Base-by-base conservation (phyloP, 2,888 invertebrate species). In the Nipponacmea schrenckii region DNA sequence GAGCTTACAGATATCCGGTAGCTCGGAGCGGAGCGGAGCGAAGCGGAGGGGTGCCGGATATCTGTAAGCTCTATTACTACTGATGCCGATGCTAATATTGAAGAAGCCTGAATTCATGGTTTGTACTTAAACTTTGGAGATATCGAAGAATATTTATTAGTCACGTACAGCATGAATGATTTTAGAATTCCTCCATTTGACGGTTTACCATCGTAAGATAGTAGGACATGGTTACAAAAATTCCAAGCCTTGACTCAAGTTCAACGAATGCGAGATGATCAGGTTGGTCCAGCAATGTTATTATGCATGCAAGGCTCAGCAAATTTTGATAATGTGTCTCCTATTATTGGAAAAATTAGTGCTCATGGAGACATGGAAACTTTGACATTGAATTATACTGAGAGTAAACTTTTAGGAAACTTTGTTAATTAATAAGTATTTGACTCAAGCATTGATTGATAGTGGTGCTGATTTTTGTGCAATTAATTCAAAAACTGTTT, bases 381-480 rank as follows among this genome's bases (percentile, higher is more conserved):
- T 56, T 56, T 20, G 24, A 56, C 8, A 24, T 56, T 56, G 24
- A 56, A 56, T 56, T 24, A 56, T 56, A 24, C 15, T 15, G 56
- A 56, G 8, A 56, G 56, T 56, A n/a, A 24, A 56, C 56, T 56
- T 56, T 17, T 56, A 0, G 56, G 56, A 56, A 56, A 56, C 24
- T 56, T 56, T 56, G 56, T 56, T 2, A 56, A 56, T 56, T 15
- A 56, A 56, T 24, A 56, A 56, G 17, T 56, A 56, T 56, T 56
- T 56, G 24, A 65, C 65, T 7, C 39, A 65, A 0, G 65, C 65
- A 26, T 20, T 64, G 17, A n/a, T 4, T 20, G 65, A 65, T 65
- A 65, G 39, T 65, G 45, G 65, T 20, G 65, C 65, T 15, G 65
- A 65, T 65, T 27, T 65, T 65, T 56, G 56, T 17, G 56, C 56